Percentiles rank a stretch among this genome's conserved stretches.
These are phyloP conservation scores for Spongilla lacustris DNA, from an alignment of 37 sponge, comb jelly and placozoan species.

Conservation along the genomic window DNA sequence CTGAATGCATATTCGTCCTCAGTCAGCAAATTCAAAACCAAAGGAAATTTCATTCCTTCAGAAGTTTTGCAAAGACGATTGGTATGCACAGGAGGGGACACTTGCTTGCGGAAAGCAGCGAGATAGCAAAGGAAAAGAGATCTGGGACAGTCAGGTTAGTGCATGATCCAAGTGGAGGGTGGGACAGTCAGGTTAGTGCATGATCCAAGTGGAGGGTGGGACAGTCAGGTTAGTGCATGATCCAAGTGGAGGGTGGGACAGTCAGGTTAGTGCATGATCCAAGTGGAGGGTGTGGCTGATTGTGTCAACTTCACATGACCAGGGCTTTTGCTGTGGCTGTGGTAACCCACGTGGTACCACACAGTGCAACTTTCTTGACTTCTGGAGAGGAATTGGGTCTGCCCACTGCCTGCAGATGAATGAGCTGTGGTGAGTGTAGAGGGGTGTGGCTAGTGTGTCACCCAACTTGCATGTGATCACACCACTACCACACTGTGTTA, in stretches of 20 bases:
- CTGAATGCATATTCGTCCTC: neutral
- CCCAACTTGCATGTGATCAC: too few relatives aligned
- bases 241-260: neutral
- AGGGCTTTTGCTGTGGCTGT: constrained; percentile 85
- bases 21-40: constrained; percentile 77
- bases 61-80: constrained; percentile 59
- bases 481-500: too few relatives aligned
- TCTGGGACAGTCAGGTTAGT: too few relatives aligned
- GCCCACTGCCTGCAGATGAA: constrained; percentile 65
- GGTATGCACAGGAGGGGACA: neutral
- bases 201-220: too few relatives aligned
- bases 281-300: neutral
- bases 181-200: too few relatives aligned
- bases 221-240: constrained; percentile 71
- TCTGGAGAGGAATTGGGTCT: neutral
- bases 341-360: neutral
- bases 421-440: constrained; percentile 45
- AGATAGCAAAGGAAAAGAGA: constrained; percentile 8
- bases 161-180: too few relatives aligned
- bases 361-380: neutral
- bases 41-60: constrained; percentile 25
- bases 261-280: constrained; percentile 71
- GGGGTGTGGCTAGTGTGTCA: neutral
- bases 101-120: constrained; percentile 64
- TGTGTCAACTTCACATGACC: too few relatives aligned